Evolutionary conservation across 2,888 invertebrate species (phyloP).

Genomic region (Stictocephala bisonia): DNA sequence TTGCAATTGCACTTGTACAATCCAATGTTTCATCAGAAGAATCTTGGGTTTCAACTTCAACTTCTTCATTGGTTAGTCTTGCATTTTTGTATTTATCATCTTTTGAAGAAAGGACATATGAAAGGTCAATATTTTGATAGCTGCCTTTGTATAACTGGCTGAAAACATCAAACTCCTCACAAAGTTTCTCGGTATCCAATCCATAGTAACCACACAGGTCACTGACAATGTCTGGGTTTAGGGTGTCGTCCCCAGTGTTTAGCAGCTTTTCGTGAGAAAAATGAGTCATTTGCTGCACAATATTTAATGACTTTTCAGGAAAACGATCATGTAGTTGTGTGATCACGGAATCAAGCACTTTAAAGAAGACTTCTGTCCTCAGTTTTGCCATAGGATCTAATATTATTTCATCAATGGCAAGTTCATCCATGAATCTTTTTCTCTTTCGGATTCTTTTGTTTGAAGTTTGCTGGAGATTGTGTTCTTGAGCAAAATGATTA

Average conservation of each 20-base stretch:
- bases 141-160: slow-evolving; percentile 15
- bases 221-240: slow-evolving; percentile 8
- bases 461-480: slow-evolving; percentile 10
- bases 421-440: slow-evolving; percentile 32
- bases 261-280: slow-evolving; percentile 14
- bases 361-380: slow-evolving; percentile 28
- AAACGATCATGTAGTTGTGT: slow-evolving; percentile 22
- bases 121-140: slow-evolving; percentile 7
- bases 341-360: slow-evolving; percentile 14
- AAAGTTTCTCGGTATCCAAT: not conserved
- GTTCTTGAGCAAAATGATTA: slow-evolving; percentile 13
- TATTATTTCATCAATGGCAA: slow-evolving; percentile 22
- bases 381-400: slow-evolving; percentile 14
- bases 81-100: not conserved
- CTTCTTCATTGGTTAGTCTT: slow-evolving; percentile 1
- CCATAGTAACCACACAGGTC: not conserved
- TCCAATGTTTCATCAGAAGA: slow-evolving; percentile 2
- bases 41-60: slow-evolving; percentile 18
- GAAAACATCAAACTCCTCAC: slow-evolving; percentile 10
- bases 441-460: slow-evolving; percentile 2
- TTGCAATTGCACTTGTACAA: too few relatives aligned
- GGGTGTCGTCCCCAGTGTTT: not conserved
- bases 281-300: slow-evolving; percentile 3
- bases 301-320: slow-evolving; percentile 20
- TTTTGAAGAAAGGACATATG: not conserved